Evolutionary conservation across 2,113 vertebrate genomes (phyloP).

Genomic region (Pedionomus torquatus): DNA sequence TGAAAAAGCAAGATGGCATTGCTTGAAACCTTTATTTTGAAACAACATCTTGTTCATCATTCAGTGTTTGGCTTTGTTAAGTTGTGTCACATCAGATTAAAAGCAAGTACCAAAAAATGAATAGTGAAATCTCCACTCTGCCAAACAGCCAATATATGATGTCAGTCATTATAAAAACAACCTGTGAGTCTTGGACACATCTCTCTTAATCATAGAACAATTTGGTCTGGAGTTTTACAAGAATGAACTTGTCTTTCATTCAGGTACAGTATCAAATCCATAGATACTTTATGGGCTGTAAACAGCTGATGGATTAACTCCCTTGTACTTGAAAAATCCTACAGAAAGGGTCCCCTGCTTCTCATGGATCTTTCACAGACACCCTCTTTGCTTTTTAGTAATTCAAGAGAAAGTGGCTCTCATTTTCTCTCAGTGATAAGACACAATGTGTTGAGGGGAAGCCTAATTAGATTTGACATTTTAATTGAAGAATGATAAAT

Average conservation of each 20-base stretch:
- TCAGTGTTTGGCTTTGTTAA: slow-evolving; percentile 37
- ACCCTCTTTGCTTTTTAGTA: slow-evolving; percentile 16
- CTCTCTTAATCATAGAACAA: slow-evolving; percentile 26
- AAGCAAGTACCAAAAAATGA: slow-evolving; percentile 53
- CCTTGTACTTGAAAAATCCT: background rate
- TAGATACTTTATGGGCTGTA: background rate
- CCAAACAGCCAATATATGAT: slow-evolving; percentile 9
- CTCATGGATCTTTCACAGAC: background rate
- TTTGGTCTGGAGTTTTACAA: slow-evolving; percentile 30
- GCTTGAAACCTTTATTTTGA: background rate
- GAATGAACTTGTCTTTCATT: background rate
- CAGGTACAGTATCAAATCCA: slow-evolving; percentile 2
- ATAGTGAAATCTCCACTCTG: slow-evolving; percentile 43
- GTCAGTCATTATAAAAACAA: slow-evolving; percentile 47
- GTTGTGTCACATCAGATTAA: slow-evolving; percentile 59
- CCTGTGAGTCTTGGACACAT: slow-evolving; percentile 28
- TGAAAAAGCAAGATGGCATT: background rate
- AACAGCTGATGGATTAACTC: slow-evolving; percentile 29
- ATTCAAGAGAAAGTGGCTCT: slow-evolving; percentile 18
- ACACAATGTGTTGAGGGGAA: background rate
- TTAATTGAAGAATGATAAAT: slow-evolving; percentile 74
- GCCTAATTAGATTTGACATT: slow-evolving; percentile 69
- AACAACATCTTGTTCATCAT: background rate
- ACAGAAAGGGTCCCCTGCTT: background rate
- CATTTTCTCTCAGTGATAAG: background rate